A percentile compares a stretch with the other conserved stretches of the same genome.
These are phyloP conservation scores for Apoderus coryli DNA, from an alignment of 2,888 invertebrate species.

Conservation along the genomic window DNA sequence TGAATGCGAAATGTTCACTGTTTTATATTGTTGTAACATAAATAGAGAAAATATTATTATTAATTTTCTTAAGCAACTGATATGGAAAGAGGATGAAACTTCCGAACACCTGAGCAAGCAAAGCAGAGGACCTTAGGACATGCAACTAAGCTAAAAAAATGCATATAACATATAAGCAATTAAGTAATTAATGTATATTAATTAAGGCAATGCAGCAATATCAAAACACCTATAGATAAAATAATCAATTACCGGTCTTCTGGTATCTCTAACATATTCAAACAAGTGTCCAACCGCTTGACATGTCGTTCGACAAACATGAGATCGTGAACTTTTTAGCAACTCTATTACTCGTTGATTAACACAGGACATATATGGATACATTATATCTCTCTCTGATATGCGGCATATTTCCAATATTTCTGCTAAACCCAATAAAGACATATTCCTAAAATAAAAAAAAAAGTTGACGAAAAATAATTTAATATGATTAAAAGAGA, in stretches of 20 bases:
- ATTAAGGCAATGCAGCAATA: too few species aligned
- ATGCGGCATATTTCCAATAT: conserved; percentile 26
- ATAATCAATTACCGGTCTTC: conserved; percentile 30
- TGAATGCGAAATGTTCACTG: too few species aligned
- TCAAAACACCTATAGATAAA: too few species aligned
- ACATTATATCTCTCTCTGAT: conserved; percentile 22
- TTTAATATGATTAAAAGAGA: neutral
- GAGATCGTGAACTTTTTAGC: conserved; percentile 30
- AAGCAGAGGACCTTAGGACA: too few species aligned
- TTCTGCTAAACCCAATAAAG: conserved; percentile 29
- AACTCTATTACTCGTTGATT: conserved; percentile 31
- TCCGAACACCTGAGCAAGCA: too few species aligned
- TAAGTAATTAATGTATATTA: too few species aligned
- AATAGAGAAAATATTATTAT: too few species aligned
- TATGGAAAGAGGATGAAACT: too few species aligned
- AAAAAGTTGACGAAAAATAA: neutral
- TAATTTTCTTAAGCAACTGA: too few species aligned
- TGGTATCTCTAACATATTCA: conserved; percentile 30
- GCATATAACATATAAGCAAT: too few species aligned
- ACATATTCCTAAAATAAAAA: conserved; percentile 23
- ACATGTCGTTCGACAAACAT: conserved; percentile 32
- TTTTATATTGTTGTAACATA: too few species aligned
- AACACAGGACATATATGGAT: conserved; percentile 28
- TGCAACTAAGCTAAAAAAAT: too few species aligned
- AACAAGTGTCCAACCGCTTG: conserved; percentile 32